These are phyloP conservation scores for Trissolcus japonicus DNA, from an alignment of 2,888 invertebrate species.

Conservation along the genomic window DNA sequence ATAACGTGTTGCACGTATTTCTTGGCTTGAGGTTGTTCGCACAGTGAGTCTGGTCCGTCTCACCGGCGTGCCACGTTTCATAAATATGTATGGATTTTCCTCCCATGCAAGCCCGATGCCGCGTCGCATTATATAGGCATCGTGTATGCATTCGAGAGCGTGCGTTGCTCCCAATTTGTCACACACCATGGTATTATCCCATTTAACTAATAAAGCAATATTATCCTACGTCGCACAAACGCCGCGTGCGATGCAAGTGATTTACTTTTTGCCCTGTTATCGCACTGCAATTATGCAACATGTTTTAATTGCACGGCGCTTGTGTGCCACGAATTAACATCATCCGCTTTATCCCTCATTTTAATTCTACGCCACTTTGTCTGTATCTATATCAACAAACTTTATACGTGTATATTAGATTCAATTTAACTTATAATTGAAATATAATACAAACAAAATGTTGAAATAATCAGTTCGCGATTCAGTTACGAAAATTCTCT, in stretches of 20 bases:
- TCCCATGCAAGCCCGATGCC: constrained; percentile 48
- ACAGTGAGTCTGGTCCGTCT: constrained; percentile 48
- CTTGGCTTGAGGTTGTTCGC: constrained; percentile 52
- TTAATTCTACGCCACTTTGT: constrained; percentile 13
- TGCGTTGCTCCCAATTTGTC: constrained; percentile 76
- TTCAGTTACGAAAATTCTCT: no score
- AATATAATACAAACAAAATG: no score
- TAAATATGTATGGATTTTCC: constrained; percentile 73
- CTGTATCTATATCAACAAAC: no score
- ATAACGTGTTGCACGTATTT: constrained; percentile 51
- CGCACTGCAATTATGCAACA: constrained; percentile 67
- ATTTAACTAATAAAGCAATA: constrained; percentile 74
- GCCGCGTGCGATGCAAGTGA: constrained; percentile 60
- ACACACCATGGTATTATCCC: constrained; percentile 75
- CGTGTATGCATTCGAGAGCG: constrained; percentile 62
- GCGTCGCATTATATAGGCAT: constrained; percentile 38
- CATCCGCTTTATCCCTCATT: constrained; percentile 21
- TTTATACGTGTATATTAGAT: no score
- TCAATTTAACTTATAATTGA: no score
- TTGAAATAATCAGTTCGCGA: no score
- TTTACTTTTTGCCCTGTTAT: constrained; percentile 63
- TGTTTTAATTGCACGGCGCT: constrained; percentile 64
- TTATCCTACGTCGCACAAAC: constrained; percentile 60
- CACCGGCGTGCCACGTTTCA: constrained; percentile 62
- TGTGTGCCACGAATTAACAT: constrained; percentile 36